Evolutionary conservation across 2,797 vertebrate species (phyloP), one percentile per base, ranked within the genome.

Genomic region (Cyprinella venusta): DNA sequence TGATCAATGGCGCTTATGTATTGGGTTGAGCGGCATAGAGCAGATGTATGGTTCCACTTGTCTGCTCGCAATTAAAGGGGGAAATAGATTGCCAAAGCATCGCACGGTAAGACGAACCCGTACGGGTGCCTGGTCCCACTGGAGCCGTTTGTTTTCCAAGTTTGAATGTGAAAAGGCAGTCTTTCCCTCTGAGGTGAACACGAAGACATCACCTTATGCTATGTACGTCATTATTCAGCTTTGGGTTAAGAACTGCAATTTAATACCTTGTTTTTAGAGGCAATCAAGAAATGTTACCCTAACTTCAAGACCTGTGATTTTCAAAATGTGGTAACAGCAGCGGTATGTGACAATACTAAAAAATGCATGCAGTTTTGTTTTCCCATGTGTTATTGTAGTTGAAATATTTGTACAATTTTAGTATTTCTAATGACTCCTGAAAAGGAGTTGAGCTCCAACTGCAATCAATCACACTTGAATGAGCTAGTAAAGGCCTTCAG

Each of bases 1-100:
- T 90, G 92, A 95, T 95, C 95, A 95, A 94, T 94, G 93, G 90
- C 86, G 92, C 94, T 96, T 94, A 93, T 92, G 94, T 94, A 94
- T 94, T 94, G 94, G 93, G 92, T 94, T 92, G 90, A 94, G 94
- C 92, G 88, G 91, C 71, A 12, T 86, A 90, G 91, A 91, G 92
- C 91, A 93, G 94, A 96, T 92, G 91, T 91, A 92, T 94, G 91
- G 90, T 92, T 94, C 89, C 87, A 79, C 90, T 90, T 92, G 92
- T 93, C 87, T 88, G 85, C 82, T 83, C 77, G 70, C 87, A 91
- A 89, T 90, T 89, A 90, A 89, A 91, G 79, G 68, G 81, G 81
- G 86, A 84, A 90, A 91, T 88, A 88, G 88, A 90, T 90, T 89
- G 83, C 85, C 79, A 82, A 89, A 87, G 84, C 87, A 81, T 88